Evolutionary conservation across 2,888 invertebrate genomes (phyloP), one percentile per base, ranked within the genome.

Genomic region (Gymnoscelis rufifasciata): DNA sequence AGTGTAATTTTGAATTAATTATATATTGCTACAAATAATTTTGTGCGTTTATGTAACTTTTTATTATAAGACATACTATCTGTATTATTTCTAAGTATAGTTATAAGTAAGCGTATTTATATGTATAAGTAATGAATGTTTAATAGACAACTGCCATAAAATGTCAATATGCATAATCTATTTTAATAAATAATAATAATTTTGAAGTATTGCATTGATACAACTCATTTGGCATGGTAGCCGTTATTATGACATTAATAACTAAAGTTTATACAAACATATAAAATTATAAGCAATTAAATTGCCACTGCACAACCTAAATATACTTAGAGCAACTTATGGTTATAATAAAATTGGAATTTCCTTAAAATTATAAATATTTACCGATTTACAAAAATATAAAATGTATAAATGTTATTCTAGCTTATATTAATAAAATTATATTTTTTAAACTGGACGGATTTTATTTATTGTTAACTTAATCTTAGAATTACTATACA

Each of bases 251-350:
- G 14, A n/a, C 13, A 33, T 23, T 38, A 56, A n/a, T 51, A 52
- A 24, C 37, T 46, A 57, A 55, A 50, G 29, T 64, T 59, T 65
- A 63, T 65, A 68, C 65, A 67, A 51, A 52, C 56, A 53, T 51
- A 56, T 56, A 51, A 54, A 51, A 52, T 66, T 64, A 61, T 65
- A 68, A 77, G 83, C 83, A 84, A 83, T 87, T 67, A 66, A 63
- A 84, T 83, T 83, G 82, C 83, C 64, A 64, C 57, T 57, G 63
- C 82, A 84, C 83, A 83, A 86, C 81, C 83, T 70, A 68, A 71
- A 62, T 39, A 66, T 72, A 74, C 10, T 15, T 31, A 13, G 4
- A 30, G 30, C 30, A 29, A 30, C 62, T 73, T 54, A 43, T 28
- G 47, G 24, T 33, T 37, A 48, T 48, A 48, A 50, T 24, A 40